These are phyloP conservation scores for Anthonomus grandis DNA, from an alignment of 1,140 invertebrate genomes.

Conservation along the genomic window DNA sequence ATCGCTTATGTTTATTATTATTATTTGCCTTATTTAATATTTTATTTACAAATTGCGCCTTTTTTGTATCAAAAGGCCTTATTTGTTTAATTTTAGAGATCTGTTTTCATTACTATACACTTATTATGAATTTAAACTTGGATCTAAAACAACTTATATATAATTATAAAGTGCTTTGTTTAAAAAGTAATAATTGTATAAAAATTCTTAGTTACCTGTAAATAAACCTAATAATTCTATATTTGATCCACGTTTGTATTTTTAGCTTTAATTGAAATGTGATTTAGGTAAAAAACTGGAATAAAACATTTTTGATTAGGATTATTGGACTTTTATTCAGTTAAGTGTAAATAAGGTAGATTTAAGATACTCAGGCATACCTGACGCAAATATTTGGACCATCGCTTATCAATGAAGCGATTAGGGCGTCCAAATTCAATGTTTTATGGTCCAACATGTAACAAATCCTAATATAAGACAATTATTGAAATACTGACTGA, in stretches of 20 bases:
- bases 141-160: slow-evolving; percentile 11
- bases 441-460: no score
- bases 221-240: neutral
- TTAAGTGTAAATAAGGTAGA: no score
- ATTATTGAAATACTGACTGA: no score
- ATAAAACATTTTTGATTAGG: no score
- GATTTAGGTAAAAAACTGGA: slow-evolving; percentile 16
- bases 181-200: slow-evolving; percentile 4
- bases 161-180: slow-evolving; percentile 1
- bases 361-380: no score
- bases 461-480: no score
- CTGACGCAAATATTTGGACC: no score
- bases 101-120: neutral
- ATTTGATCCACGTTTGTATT: slow-evolving; percentile 6
- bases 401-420: no score
- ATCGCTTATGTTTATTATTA: neutral
- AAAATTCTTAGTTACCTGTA: slow-evolving; percentile 2
- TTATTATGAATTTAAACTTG: neutral
- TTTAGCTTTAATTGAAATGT: slow-evolving; percentile 15
- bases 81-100: neutral
- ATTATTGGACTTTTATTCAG: no score
- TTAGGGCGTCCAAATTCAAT: no score
- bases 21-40: neutral
- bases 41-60: neutral
- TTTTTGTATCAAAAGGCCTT: neutral